Evolutionary conservation across 2,113 vertebrate genomes (phyloP).

Genomic region (Neolamprologus sp.): DNA sequence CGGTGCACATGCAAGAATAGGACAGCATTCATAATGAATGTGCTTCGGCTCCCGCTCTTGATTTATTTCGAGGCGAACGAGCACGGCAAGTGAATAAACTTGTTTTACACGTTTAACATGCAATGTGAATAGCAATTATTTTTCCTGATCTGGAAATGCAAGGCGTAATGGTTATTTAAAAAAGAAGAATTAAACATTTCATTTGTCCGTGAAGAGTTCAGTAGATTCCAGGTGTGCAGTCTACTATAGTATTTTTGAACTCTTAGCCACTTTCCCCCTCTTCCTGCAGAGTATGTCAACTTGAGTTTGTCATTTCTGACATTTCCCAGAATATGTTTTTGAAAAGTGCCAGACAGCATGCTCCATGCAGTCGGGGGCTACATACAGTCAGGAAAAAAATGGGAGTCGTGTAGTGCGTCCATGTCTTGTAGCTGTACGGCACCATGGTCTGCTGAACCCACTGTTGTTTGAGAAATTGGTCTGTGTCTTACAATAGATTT

Average conservation of each 20-base stretch:
- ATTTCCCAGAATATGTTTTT: background rate
- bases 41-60: background rate
- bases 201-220: background rate
- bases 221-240: background rate
- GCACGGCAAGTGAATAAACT: background rate
- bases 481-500: background rate
- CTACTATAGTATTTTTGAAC: background rate
- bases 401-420: background rate
- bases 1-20: slow-evolving; percentile 7
- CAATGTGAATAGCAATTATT: background rate
- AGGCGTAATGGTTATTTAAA: background rate
- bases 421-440: background rate
- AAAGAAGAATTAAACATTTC: background rate
- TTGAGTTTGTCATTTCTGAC: slow-evolving; percentile 19
- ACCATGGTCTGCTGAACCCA: background rate
- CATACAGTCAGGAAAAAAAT: background rate
- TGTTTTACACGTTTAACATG: slow-evolving; percentile 7
- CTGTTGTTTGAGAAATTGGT: slow-evolving; percentile 6
- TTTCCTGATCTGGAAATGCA: background rate
- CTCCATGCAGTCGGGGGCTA: background rate
- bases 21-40: slow-evolving; percentile 32
- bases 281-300: background rate
- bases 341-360: background rate
- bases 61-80: slow-evolving; percentile 28
- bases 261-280: background rate